Percentiles rank a stretch among this genome's conserved stretches.
These are phyloP conservation scores for Pachyseris speciosa DNA, from an alignment of 64 coral and sea anemone species.

Conservation along the genomic window DNA sequence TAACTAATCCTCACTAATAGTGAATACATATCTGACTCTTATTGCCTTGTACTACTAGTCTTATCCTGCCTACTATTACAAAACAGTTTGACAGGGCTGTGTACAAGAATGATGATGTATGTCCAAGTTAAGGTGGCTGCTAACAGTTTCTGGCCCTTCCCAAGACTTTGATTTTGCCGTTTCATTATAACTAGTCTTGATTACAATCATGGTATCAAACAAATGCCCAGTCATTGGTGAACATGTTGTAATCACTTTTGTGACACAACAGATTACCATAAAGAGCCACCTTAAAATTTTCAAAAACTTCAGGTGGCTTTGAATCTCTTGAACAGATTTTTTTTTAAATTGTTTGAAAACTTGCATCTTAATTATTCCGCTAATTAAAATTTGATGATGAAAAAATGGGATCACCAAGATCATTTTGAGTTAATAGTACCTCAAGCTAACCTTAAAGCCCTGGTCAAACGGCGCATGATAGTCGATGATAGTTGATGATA, in stretches of 20 bases:
- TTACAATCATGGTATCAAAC: slow-evolving; percentile 52
- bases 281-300: slow-evolving; percentile 51
- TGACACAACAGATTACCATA: slow-evolving; percentile 39
- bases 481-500: no score
- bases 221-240: slow-evolving; percentile 49
- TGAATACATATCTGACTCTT: slow-evolving; percentile 29
- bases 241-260: background rate
- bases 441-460: slow-evolving; percentile 15
- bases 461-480: no score
- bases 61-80: slow-evolving; percentile 46
- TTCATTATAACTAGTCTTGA: slow-evolving; percentile 51
- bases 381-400: slow-evolving; percentile 15
- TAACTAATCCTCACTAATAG: no score
- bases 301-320: slow-evolving; percentile 46
- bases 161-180: slow-evolving; percentile 48
- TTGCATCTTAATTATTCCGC: slow-evolving; percentile 5
- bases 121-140: background rate
- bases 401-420: slow-evolving; percentile 3
- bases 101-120: slow-evolving; percentile 43
- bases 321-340: slow-evolving; percentile 26
- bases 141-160: slow-evolving; percentile 41
- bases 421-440: slow-evolving; percentile 16
- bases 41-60: no score
- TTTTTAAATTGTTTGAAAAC: background rate
- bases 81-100: slow-evolving; percentile 36